Evolutionary conservation across 2,888 invertebrate species (phyloP).

Genomic region (Conistra vaccinii): DNA sequence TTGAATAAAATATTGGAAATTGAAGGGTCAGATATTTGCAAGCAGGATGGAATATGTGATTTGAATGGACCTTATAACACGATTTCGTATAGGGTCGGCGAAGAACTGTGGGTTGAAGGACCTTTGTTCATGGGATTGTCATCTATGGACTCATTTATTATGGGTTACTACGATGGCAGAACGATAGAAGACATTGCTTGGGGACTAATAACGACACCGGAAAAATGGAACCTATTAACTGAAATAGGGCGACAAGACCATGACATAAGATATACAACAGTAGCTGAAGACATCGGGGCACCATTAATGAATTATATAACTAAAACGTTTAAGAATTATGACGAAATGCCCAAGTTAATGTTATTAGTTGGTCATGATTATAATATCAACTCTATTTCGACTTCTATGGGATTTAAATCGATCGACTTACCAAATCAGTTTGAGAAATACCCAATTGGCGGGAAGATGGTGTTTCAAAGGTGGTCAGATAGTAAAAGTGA

Average conservation of each 20-base stretch:
- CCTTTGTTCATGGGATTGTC: constrained; percentile 33
- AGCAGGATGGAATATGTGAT: constrained; percentile 54
- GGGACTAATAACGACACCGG: constrained; percentile 48
- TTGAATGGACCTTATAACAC: constrained; percentile 44
- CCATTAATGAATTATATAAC: constrained; percentile 46
- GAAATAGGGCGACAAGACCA: constrained; percentile 53
- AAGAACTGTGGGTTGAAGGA: constrained; percentile 30
- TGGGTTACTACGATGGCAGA: constrained; percentile 51
- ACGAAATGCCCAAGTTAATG: constrained; percentile 49
- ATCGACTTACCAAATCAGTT: constrained; percentile 52
- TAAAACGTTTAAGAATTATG: constrained; percentile 45
- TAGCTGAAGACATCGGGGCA: constrained; percentile 47
- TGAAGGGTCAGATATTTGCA: constrained; percentile 52
- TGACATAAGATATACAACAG: constrained; percentile 44
- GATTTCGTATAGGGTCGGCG: constrained; percentile 27
- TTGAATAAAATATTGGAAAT: constrained; percentile 57
- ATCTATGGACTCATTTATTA: constrained; percentile 46
- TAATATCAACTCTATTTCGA: constrained; percentile 46
- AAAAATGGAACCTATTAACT: constrained; percentile 48
- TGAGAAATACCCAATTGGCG: constrained; percentile 58
- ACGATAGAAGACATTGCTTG: constrained; percentile 55
- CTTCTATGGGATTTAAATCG: constrained; percentile 42
- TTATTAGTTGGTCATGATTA: constrained; percentile 60
- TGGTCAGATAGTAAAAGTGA: constrained; percentile 55
- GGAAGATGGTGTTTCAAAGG: constrained; percentile 61